Conservation (phyloP, 1,140 invertebrate genomes). For the Drosophila arawakana region DNA sequence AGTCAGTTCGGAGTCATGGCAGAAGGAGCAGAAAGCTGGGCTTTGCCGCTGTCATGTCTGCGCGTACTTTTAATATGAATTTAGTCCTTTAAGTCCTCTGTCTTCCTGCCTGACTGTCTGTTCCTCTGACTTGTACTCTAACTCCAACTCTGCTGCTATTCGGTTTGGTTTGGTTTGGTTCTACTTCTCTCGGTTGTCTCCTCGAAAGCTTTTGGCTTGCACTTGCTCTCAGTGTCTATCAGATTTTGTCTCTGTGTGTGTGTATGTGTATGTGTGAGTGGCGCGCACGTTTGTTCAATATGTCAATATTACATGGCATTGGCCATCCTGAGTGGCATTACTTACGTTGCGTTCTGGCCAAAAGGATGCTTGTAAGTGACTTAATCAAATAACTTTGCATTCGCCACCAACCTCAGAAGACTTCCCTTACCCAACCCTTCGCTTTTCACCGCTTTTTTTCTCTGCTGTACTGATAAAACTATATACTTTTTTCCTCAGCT, state of each 20-base stretch:
- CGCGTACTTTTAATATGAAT: conserved; percentile 81
- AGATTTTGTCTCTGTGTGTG: conserved; percentile 1
- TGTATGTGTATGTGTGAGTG: conserved; percentile 8
- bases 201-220: conserved; percentile 45
- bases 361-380: conserved; percentile 68
- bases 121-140: conserved; percentile 6
- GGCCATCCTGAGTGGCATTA: conserved; percentile 68
- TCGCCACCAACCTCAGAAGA: conserved; percentile 42
- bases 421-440: neutral
- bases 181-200: neutral
- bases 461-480: neutral
- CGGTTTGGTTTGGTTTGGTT: neutral
- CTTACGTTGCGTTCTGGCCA: conserved; percentile 26
- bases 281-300: conserved; percentile 78
- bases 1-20: neutral
- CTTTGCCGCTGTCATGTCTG: conserved; percentile 70
- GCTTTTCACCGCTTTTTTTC: neutral
- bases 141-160: neutral
- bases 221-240: conserved; percentile 39
- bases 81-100: conserved; percentile 76
- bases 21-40: neutral
- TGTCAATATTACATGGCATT: conserved; percentile 79
- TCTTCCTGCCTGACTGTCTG: conserved; percentile 32
- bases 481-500: neutral
- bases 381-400: conserved; percentile 83